Evolutionary conservation across 1,140 invertebrate species (phyloP), one percentile per base, ranked within the genome.

Genomic region (Zophobas morio): DNA sequence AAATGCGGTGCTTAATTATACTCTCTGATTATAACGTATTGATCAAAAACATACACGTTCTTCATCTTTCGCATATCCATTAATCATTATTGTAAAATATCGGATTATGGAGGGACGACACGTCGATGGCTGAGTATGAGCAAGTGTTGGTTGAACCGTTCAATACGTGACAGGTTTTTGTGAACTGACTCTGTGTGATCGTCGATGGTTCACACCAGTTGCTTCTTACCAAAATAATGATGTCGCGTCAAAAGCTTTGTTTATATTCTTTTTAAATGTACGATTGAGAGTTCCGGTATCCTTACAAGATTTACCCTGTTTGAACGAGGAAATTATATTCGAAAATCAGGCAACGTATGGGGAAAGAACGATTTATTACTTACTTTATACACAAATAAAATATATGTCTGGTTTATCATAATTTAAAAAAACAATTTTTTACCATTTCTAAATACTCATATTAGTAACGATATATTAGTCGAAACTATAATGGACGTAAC

Each of bases 161-260:
- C 32, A 39, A 60, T 60, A 60, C 35, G 56, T 60, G 56, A 60
- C 56, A 60, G 56, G 37, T 60, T 60, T 60, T 60, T 60, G 56
- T 32, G 36, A 60, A 60, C 37, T 60, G 56, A 37, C 56, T 60
- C 1, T 1, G 20, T 60, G 56, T 60, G 56, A 60, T 60, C 56
- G 3, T 35, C 33, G 56, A 39, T 39, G 37, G n/a, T 60, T 60
- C 56, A 60, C 56, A 60, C 56, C 35, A 36, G 35, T 60, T 60
- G 36, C 56, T 60, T 60, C 8, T 60, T 39, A 20, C 37, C 2
- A 3, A 6, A 35, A 60, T 6, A 60, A 6, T 60, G 56, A 60
- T 60, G 36, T 36, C n/a, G 32, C 34, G 6, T 35, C 56, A 60
- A 46, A 60, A 60, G 35, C 34, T 35, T 35, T 60, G 56, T 6